phyloP scores from a whole-genome alignment of 2,888 invertebrate genomes.

The Physocephala rufipes region DNA sequence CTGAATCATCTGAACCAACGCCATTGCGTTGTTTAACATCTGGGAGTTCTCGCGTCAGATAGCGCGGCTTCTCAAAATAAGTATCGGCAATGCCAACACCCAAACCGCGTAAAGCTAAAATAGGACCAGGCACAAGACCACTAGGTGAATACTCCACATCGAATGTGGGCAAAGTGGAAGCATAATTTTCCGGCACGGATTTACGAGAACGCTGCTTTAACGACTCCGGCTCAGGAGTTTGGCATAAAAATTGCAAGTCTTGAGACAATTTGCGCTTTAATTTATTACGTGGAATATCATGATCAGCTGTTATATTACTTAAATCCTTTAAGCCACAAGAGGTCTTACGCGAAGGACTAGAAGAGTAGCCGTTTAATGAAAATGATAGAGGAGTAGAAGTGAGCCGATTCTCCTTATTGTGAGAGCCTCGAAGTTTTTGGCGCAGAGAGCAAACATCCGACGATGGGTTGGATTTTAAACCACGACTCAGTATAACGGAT shows the following conservation, averaged over 20 bases:
- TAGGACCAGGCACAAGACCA: slow-evolving; percentile 57
- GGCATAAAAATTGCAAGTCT: neutral
- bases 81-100: slow-evolving; percentile 60
- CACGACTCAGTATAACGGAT: slow-evolving; percentile 40
- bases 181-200: slow-evolving; percentile 45
- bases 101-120: slow-evolving; percentile 60
- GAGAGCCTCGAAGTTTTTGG: slow-evolving; percentile 38
- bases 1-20: neutral
- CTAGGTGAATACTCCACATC: slow-evolving; percentile 65
- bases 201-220: neutral
- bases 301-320: slow-evolving; percentile 57
- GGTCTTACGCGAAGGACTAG: slow-evolving; percentile 39
- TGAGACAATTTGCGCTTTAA: neutral
- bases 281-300: neutral
- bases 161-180: slow-evolving; percentile 61
- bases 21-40: slow-evolving; percentile 17
- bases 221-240: neutral
- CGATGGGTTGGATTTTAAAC: slow-evolving; percentile 51
- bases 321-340: slow-evolving; percentile 56
- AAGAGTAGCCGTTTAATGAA: slow-evolving; percentile 31
- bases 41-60: slow-evolving; percentile 50
- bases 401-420: slow-evolving; percentile 60
- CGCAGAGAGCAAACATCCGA: slow-evolving; percentile 45
- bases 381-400: slow-evolving; percentile 56
- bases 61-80: slow-evolving; percentile 65